Percentiles rank a stretch among this genome's conserved stretches.
phyloP scores from a whole-genome alignment of 1,140 invertebrate species.

The Camponotus floridanus region DNA sequence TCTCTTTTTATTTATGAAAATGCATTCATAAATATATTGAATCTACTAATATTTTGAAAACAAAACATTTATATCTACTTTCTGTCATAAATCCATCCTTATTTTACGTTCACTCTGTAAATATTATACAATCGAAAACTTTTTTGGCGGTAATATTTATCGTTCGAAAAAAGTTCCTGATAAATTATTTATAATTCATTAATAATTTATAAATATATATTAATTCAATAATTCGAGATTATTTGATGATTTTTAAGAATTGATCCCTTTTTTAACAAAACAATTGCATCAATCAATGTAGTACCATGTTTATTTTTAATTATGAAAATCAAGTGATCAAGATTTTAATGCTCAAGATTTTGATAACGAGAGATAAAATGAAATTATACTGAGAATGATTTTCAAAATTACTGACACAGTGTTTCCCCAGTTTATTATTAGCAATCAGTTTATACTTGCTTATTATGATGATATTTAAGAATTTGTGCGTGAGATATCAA shows the following conservation, averaged over 20 bases:
- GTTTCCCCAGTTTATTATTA: background rate
- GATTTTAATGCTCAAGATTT: background rate
- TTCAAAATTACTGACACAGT: background rate
- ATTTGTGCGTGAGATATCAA: background rate
- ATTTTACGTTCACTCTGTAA: background rate
- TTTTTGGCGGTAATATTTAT: background rate
- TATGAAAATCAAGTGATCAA: no score
- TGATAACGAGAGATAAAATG: constrained; percentile 10
- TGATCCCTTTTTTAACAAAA: background rate
- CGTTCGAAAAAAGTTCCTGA: background rate
- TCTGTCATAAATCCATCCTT: background rate
- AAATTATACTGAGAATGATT: background rate
- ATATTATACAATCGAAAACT: background rate
- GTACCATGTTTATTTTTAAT: background rate
- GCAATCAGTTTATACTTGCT: constrained; percentile 4
- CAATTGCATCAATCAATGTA: background rate
- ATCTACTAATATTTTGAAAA: background rate
- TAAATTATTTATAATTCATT: background rate
- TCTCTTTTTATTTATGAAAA: background rate
- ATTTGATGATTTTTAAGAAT: background rate
- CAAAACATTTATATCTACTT: background rate
- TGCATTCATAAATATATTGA: background rate
- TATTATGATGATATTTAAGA: background rate
- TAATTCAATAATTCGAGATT: constrained; percentile 10
- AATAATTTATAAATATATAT: background rate